Percentiles rank a stretch among this genome's conserved stretches.
phyloP scores from a whole-genome alignment of 2,888 invertebrate genomes.

The Harmothoe impar region DNA sequence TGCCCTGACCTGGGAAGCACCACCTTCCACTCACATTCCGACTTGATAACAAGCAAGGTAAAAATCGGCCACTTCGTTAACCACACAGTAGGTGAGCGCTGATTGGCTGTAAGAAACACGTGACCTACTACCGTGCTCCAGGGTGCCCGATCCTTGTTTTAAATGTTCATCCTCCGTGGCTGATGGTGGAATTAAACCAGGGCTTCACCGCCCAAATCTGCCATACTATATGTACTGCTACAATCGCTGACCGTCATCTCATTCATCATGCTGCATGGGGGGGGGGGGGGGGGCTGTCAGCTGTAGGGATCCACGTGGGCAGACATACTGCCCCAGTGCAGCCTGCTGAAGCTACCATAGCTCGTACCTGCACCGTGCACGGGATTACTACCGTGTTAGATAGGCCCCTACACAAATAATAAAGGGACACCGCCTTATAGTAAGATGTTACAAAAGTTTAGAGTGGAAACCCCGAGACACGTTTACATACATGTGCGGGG shows the following conservation, averaged over 20 bases:
- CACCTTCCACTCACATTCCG: neutral
- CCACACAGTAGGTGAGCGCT: constrained; percentile 11
- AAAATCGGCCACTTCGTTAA: constrained; percentile 21
- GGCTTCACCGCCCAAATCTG: neutral
- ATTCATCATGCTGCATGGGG: constrained; percentile 5
- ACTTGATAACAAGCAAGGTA: neutral
- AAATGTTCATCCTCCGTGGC: neutral
- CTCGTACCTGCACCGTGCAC: no score
- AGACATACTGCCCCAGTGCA: no score
- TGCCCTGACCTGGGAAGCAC: neutral
- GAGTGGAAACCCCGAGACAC: no score
- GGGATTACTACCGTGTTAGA: no score
- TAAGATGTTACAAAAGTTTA: no score
- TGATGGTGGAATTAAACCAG: neutral
- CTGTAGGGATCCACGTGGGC: neutral
- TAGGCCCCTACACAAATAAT: no score
- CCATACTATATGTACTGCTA: no score
- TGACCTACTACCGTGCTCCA: neutral
- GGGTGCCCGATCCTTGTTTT: neutral
- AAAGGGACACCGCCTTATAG: no score
- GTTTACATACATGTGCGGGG: no score
- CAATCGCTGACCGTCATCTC: neutral
- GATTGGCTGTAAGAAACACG: neutral
- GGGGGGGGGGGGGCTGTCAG: neutral
- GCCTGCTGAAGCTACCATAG: no score